These are phyloP conservation scores for Catharus minimus DNA, from an alignment of 2,113 vertebrate species.

Conservation along the genomic window DNA sequence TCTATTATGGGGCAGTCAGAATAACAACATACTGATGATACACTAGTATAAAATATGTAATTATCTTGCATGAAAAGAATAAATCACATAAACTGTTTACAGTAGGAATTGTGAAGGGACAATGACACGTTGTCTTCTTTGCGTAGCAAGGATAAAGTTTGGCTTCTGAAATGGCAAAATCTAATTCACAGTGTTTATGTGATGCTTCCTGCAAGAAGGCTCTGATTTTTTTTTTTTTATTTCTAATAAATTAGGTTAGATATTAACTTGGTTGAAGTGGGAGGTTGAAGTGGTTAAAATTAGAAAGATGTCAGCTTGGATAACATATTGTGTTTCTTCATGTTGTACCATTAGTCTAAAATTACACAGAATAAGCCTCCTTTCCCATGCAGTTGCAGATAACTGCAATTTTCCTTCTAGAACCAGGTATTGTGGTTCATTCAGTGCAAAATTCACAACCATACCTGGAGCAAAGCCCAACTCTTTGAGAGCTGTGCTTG, in stretches of 20 bases:
- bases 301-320: constrained; percentile 5
- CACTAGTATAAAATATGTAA: constrained; percentile 60
- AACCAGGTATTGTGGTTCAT: not conserved
- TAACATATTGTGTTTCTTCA: constrained; percentile 18
- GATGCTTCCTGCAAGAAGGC: constrained; percentile 9
- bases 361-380: not conserved
- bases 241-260: constrained; percentile 12
- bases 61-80: constrained; percentile 57
- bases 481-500: not conserved
- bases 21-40: constrained; percentile 58
- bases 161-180: constrained; percentile 17
- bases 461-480: not conserved
- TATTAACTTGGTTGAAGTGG: constrained; percentile 32
- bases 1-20: constrained; percentile 62
- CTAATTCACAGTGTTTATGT: not conserved
- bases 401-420: constrained; percentile 3
- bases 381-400: not conserved
- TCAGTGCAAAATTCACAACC: not conserved
- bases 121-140: constrained; percentile 42
- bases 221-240: not conserved
- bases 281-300: constrained; percentile 12
- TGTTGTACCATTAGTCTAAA: not conserved
- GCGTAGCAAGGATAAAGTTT: not conserved
- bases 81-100: constrained; percentile 68
- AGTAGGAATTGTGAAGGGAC: constrained; percentile 47